Percentiles rank a stretch among this genome's conserved stretches.
phyloP scores from a whole-genome alignment of 2,113 vertebrate species.

The Chunga burmeisteri region DNA sequence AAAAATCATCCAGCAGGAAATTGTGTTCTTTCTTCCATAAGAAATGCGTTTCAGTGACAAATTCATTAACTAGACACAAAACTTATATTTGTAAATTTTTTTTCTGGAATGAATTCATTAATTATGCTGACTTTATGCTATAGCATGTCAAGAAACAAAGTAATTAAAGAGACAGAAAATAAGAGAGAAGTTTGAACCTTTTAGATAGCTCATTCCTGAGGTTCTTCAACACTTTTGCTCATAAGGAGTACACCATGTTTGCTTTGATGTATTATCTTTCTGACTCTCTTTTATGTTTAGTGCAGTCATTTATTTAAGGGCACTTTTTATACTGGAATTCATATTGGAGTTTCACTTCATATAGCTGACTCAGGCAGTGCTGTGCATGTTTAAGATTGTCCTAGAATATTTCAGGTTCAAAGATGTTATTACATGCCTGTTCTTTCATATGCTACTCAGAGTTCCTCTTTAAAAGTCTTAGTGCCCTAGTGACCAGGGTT shows the following conservation, averaged over 20 bases:
- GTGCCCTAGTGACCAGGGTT: neutral
- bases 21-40: neutral
- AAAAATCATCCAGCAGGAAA: neutral
- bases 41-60: slow-evolving; percentile 17
- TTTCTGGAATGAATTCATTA: slow-evolving; percentile 17
- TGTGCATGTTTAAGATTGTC: neutral
- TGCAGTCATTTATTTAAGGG: neutral
- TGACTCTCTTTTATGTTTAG: neutral
- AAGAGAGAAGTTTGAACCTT: neutral
- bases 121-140: neutral
- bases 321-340: neutral
- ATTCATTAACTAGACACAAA: slow-evolving; percentile 25
- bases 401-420: neutral
- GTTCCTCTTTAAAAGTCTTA: neutral
- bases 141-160: neutral
- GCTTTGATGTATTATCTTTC: neutral
- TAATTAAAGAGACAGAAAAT: neutral
- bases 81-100: neutral
- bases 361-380: neutral
- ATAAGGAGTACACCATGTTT: neutral
- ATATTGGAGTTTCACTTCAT: neutral
- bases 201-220: neutral
- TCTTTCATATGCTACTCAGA: neutral
- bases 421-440: neutral
- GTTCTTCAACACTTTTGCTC: neutral